These are phyloP conservation scores for Drosophila athabasca DNA, from an alignment of 1,140 invertebrate species.

Conservation along the genomic window DNA sequence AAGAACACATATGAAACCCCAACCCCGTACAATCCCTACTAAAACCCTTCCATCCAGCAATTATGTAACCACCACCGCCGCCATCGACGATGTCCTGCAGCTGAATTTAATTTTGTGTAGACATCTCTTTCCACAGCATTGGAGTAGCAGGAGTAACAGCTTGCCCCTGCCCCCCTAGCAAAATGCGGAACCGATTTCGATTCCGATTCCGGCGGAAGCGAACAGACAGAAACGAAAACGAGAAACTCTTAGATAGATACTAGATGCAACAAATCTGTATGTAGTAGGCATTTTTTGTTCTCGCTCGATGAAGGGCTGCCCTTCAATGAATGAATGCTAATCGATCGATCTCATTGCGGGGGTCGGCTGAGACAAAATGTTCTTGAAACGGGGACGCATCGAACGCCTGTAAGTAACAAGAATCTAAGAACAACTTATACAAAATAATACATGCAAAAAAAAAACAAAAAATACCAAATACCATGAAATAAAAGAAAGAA, in stretches of 20 bases:
- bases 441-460: constrained; percentile 1
- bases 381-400: constrained; percentile 70
- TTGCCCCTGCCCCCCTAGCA: too few relatives aligned
- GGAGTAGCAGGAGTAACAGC: constrained; percentile 34
- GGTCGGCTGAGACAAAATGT: constrained; percentile 49
- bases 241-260: constrained; percentile 54
- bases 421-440: constrained; percentile 42
- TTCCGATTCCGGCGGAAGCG: constrained; percentile 54
- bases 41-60: constrained; percentile 23
- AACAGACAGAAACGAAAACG: constrained; percentile 38
- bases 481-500: constrained; percentile 6
- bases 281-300: constrained; percentile 59
- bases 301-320: too few relatives aligned
- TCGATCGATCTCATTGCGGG: too few relatives aligned
- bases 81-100: constrained; percentile 26
- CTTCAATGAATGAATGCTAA: too few relatives aligned
- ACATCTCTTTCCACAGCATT: constrained; percentile 74
- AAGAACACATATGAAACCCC: constrained; percentile 13
- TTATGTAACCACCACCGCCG: constrained; percentile 30
- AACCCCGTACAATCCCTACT: constrained; percentile 1
- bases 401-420: constrained; percentile 75
- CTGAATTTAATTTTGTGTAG: constrained; percentile 75
- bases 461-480: constrained; percentile 4
- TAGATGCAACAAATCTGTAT: constrained; percentile 19
- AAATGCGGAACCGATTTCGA: constrained; percentile 33